phyloP scores from a whole-genome alignment of 2,888 invertebrate species.

The Stictocephala bisonia region DNA sequence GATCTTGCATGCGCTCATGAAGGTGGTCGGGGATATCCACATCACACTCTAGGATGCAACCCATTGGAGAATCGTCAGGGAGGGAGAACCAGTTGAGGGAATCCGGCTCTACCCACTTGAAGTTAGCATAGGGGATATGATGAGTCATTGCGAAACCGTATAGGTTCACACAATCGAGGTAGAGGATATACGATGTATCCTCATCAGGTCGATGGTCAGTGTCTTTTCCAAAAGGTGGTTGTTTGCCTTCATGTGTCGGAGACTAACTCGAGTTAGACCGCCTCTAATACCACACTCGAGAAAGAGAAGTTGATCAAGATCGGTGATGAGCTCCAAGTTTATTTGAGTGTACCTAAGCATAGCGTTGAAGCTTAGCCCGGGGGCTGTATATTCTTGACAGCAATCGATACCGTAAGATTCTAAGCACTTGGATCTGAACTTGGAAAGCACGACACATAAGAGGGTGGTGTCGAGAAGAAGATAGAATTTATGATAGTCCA shows the following conservation, averaged over 20 bases:
- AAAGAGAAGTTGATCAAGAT: constrained; percentile 44
- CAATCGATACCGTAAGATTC: constrained; percentile 38
- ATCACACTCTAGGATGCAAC: neutral
- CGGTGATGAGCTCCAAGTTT: constrained; percentile 46
- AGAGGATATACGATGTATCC: neutral
- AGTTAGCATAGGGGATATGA: neutral
- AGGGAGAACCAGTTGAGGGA: neutral
- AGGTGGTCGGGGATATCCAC: neutral
- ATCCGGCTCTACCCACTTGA: neutral
- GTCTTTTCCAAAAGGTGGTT: neutral
- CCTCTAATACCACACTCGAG: constrained; percentile 49
- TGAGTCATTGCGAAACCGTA: neutral
- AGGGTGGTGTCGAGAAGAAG: constrained; percentile 36
- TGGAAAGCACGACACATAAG: constrained; percentile 46
- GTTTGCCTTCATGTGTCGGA: constrained; percentile 18
- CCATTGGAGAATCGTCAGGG: neutral
- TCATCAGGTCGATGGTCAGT: neutral
- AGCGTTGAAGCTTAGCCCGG: constrained; percentile 32
- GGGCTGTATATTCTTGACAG: constrained; percentile 38
- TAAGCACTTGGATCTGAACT: constrained; percentile 38
- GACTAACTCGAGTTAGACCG: constrained; percentile 18
- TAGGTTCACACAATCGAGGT: neutral
- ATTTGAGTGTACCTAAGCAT: constrained; percentile 41
- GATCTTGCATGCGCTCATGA: neutral
- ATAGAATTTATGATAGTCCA: constrained; percentile 59